Evolutionary conservation across 35 echinoderm and acorn worm genomes (phyloP).

Genomic region (Apostichopus californicus): DNA sequence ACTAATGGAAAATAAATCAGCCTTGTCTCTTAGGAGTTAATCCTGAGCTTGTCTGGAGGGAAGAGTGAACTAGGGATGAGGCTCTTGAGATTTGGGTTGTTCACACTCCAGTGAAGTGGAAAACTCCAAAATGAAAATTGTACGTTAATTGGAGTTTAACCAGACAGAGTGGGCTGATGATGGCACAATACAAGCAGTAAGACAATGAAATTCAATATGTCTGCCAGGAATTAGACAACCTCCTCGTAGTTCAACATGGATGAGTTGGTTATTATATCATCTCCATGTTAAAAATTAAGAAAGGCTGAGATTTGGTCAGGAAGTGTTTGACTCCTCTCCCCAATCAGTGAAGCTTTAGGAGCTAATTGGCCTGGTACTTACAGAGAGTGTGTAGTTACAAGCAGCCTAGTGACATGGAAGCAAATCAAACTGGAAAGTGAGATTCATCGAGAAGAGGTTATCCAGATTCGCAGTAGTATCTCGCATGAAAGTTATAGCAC

Average conservation of each 20-base stretch:
- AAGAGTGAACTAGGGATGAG: slow-evolving; percentile 15
- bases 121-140: slow-evolving; percentile 64
- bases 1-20: slow-evolving; percentile 63
- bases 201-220: slow-evolving; percentile 43
- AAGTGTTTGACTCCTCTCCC: neutral
- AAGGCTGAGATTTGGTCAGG: neutral
- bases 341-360: too few species aligned
- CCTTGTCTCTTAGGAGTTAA: slow-evolving; percentile 23
- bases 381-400: neutral
- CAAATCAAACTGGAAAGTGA: too few species aligned
- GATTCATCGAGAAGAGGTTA: too few species aligned
- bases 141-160: slow-evolving; percentile 63
- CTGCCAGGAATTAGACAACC: neutral
- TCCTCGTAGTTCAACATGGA: slow-evolving; percentile 3
- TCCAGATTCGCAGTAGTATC: too few species aligned
- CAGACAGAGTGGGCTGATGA: slow-evolving; percentile 28
- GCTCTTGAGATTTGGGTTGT: slow-evolving; percentile 37
- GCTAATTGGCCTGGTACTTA: neutral
- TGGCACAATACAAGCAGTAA: neutral
- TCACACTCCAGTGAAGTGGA: slow-evolving; percentile 56
- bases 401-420: neutral
- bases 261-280: neutral
- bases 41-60: slow-evolving; percentile 34
- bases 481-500: too few species aligned
- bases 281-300: neutral